Base-by-base conservation (phyloP, 2,888 invertebrate genomes). In the Papilio gigon region DNA sequence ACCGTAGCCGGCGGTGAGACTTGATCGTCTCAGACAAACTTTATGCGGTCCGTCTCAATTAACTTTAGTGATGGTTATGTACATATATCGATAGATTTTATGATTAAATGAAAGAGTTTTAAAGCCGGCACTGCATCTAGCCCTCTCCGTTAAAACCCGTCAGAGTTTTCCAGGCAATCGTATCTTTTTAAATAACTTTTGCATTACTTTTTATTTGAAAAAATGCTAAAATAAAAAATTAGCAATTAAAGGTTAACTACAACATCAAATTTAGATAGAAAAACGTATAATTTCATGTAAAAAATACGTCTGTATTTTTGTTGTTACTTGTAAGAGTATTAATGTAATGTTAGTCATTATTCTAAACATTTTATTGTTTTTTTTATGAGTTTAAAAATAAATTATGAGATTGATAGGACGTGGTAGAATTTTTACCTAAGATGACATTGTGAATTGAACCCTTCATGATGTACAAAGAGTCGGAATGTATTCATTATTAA, bases 41-140 rank as follows among this genome's bases (percentile, higher is more conserved):
- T 75, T 63, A 71, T 80, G 81, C 79, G 76, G 78, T 77, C 76
- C 74, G 78, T 81, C 82, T 83, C 81, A 82, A 84, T 85, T 84
- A 82, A 73, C 74, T 2, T 6, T 82, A 86, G 85, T 67, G 86
- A 67, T 76, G 83, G n/a, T n/a, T n/a, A n/a, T 53, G 71, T 1
- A 8, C 2, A 8, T 0, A n/a, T 63, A 63, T 78, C 78, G 78
- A 80, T 78, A 72, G 44, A 44, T 44, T 20, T 44, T 42, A 6
- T 42, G 0, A 1, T 42, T 40, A 14, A 9, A 33, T 1, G 3
- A 9, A 2, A 33, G 4, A 11, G 11, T 35, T 6, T 5, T 35
- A 35, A 35, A 35, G 33, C 33, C n/a, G n/a, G n/a, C n/a, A n/a
- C n/a, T n/a, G n/a, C n/a, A n/a, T n/a, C n/a, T n/a, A n/a, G n/a